A percentile compares a stretch with the other conserved stretches of the same genome.
Evolutionary conservation across 2,797 vertebrate genomes (phyloP).

Genomic region (Columba guinea): DNA sequence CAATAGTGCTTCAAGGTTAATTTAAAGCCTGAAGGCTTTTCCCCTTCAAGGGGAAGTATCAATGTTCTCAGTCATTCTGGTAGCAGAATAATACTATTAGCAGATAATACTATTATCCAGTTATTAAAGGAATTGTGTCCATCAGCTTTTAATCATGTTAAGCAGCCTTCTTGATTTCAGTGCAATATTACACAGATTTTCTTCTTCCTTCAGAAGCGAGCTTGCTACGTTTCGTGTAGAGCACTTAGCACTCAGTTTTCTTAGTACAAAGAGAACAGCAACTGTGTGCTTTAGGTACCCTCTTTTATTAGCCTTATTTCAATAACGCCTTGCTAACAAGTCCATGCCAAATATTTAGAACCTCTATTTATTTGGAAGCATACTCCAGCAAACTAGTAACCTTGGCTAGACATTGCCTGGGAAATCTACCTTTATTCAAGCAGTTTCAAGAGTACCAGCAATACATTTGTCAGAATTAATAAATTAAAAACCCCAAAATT

Average conservation of each 20-base stretch:
- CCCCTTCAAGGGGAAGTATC: neutral
- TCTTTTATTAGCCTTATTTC: neutral
- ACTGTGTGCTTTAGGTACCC: neutral
- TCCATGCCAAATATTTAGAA: neutral
- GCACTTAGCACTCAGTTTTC: neutral
- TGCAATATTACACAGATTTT: neutral
- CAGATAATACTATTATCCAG: neutral
- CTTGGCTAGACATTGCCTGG: neutral
- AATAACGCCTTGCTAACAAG: neutral
- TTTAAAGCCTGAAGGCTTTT: neutral
- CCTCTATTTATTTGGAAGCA: neutral
- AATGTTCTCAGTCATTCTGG: neutral
- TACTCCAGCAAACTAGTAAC: neutral
- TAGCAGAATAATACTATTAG: neutral
- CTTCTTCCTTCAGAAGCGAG: neutral
- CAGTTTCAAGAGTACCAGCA: neutral
- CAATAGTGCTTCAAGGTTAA: neutral
- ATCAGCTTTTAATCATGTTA: neutral
- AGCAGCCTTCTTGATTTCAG: neutral
- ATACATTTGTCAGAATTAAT: neutral
- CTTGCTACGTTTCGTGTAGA: neutral
- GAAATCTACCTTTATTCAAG: conserved; percentile 26
- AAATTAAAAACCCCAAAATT: neutral
- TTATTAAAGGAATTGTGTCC: neutral
- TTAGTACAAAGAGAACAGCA: neutral